Evolutionary conservation across 2,113 vertebrate genomes (phyloP).

Genomic region (Heterochromis multidens): DNA sequence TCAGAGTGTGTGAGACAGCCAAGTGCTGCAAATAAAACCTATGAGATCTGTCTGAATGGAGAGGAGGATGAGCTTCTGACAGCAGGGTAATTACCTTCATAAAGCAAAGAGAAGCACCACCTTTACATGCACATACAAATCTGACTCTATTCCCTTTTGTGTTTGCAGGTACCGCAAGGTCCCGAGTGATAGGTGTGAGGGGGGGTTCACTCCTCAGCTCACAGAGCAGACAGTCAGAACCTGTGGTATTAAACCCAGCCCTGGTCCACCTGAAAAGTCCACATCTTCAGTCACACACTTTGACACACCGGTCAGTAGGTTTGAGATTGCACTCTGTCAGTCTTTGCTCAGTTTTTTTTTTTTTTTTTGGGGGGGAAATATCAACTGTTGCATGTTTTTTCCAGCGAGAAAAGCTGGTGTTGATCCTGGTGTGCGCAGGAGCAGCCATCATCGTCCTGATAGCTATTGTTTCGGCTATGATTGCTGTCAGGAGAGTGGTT

Average conservation of each 20-base stretch:
- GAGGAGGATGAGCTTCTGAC: constrained; percentile 73
- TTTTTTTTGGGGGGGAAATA: not conserved
- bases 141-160: not conserved
- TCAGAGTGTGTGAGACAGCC: constrained; percentile 73
- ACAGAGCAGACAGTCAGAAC: constrained; percentile 39
- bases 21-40: constrained; percentile 47
- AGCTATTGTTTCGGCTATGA: constrained; percentile 30
- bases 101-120: not conserved
- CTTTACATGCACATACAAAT: not conserved
- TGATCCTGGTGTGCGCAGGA: constrained; percentile 66
- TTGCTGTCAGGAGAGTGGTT: constrained; percentile 63
- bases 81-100: constrained; percentile 55
- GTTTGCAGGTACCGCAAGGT: constrained; percentile 77
- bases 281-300: constrained; percentile 33
- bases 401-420: constrained; percentile 64
- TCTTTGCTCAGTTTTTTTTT: not conserved
- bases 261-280: not conserved
- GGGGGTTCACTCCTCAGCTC: constrained; percentile 69
- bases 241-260: constrained; percentile 61
- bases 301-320: constrained; percentile 63
- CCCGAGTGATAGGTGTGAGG: constrained; percentile 75
- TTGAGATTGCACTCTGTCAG: not conserved
- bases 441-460: constrained; percentile 56
- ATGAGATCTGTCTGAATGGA: constrained; percentile 71
- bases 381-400: not conserved